These are phyloP conservation scores for Brenthis daphne DNA, from an alignment of 2,888 invertebrate genomes.

Conservation along the genomic window DNA sequence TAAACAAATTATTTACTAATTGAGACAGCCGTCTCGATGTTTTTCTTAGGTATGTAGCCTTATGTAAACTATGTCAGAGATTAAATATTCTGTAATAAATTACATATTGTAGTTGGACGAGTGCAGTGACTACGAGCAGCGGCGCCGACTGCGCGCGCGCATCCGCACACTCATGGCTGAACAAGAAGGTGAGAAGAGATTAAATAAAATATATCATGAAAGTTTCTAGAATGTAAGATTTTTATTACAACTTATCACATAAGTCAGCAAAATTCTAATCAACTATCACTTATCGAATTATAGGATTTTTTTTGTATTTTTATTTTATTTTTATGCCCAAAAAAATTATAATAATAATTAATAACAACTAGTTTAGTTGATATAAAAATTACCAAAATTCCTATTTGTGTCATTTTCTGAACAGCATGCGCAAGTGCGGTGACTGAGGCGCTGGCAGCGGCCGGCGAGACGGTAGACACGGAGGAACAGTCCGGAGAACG, in stretches of 20 bases:
- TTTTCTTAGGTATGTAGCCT: too few species aligned
- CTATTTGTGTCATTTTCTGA: slow-evolving; percentile 19
- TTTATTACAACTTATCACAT: too few species aligned
- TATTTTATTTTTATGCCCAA: not conserved
- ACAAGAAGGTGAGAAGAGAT: slow-evolving; percentile 86
- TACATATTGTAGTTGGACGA: slow-evolving; percentile 86
- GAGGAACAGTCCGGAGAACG: slow-evolving; percentile 62
- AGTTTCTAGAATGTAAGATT: too few species aligned
- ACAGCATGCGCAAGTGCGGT: slow-evolving; percentile 75
- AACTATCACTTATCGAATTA: too few species aligned
- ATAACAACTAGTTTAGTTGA: too few species aligned
- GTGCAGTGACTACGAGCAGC: slow-evolving; percentile 93
- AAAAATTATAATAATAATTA: too few species aligned
- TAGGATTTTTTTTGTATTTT: not conserved
- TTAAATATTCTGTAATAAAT: not conserved
- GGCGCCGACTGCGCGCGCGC: slow-evolving; percentile 90
- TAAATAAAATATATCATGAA: too few species aligned
- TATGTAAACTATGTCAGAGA: not conserved
- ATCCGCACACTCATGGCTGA: slow-evolving; percentile 92
- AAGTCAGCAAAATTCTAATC: too few species aligned
- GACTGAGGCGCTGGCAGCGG: slow-evolving; percentile 71
- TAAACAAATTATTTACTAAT: too few species aligned
- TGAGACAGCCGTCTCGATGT: not conserved
- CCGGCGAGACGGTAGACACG: slow-evolving; percentile 57
- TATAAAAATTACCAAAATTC: not conserved